phyloP scores from a whole-genome alignment of 2,797 vertebrate species.

The Pitangus sulphuratus region DNA sequence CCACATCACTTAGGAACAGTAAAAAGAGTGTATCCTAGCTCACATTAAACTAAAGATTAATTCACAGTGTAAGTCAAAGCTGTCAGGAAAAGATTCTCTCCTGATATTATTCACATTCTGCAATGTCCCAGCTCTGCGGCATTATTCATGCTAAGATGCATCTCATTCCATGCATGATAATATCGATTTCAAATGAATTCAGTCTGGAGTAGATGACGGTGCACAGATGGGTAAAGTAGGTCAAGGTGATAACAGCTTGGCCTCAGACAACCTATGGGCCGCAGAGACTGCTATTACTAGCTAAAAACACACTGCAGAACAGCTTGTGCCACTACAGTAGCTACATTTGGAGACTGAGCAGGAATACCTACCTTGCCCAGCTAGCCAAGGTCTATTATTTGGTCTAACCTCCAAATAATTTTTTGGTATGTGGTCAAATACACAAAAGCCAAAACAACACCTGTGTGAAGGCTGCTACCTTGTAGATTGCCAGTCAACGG shows the following conservation, averaged over 20 bases:
- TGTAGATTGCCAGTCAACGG: not conserved
- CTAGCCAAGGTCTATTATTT: not conserved
- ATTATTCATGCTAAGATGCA: not conserved
- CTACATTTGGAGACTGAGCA: not conserved
- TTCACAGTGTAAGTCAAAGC: not conserved
- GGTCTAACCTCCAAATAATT: not conserved
- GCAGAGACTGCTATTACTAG: not conserved
- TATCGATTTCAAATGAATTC: not conserved
- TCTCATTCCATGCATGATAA: not conserved
- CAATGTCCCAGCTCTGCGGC: not conserved
- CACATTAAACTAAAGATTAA: not conserved
- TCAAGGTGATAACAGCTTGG: not conserved
- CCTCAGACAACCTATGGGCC: not conserved
- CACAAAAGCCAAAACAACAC: not conserved
- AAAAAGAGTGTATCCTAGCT: not conserved
- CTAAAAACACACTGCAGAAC: not conserved
- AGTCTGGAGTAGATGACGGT: not conserved
- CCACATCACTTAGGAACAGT: not conserved
- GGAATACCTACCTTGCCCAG: not conserved
- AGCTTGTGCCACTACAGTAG: not conserved
- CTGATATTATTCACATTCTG: not conserved
- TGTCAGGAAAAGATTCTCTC: not conserved
- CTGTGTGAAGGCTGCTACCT: not conserved
- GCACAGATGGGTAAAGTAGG: slow-evolving; percentile 10
- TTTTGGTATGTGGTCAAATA: not conserved